Evolutionary conservation across 2,888 invertebrate species (phyloP), one percentile per base, ranked within the genome.

Genomic region (Amblyjoppa proteus): DNA sequence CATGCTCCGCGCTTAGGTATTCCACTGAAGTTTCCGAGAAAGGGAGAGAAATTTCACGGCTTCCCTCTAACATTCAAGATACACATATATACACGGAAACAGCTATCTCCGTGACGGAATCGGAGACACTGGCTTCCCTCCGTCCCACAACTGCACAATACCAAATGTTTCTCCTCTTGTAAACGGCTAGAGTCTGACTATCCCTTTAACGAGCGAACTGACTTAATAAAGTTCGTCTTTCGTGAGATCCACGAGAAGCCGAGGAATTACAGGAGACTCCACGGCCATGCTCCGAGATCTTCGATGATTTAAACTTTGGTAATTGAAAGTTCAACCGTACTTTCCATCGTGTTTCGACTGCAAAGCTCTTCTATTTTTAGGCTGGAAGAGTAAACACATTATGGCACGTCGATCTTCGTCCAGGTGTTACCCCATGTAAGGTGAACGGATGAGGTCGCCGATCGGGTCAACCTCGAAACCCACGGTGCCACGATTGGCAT

Each of bases 141-240:
- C 77, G 20, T 25, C 41, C 77, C 38, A 9, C 56, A 28, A 41
- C 5, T 68, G 53, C 66, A 76, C 77, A 51, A 38, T 68, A 38
- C 53, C 53, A 56, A 77, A 77, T 77, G 77, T 77, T 77, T 68
- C 53, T 25, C 53, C 77, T 53, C 53, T 68, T 53, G 66, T 66
- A 53, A 76, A 49, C 76, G 66, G 38, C 66, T 3, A 28, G 7
- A 38, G 34, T 41, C 38, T 53, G 51, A 25, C 38, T 66, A 45
- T 41, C 28, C 53, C 25, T 68, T 31, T 25, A 7, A 25, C 68
- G 53, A 38, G 25, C 41, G 25, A 28, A 20, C 68, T 51, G 77
- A 64, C 76, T 76, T 76, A 71, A 80, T 73, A 71, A 80, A 80
- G 80, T 80, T 41, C 38, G 64, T 41, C 66, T 28, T 25, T 61